Conservation (phyloP, 2,888 invertebrate genomes). For the Hirtodrosophila histrioides region DNA sequence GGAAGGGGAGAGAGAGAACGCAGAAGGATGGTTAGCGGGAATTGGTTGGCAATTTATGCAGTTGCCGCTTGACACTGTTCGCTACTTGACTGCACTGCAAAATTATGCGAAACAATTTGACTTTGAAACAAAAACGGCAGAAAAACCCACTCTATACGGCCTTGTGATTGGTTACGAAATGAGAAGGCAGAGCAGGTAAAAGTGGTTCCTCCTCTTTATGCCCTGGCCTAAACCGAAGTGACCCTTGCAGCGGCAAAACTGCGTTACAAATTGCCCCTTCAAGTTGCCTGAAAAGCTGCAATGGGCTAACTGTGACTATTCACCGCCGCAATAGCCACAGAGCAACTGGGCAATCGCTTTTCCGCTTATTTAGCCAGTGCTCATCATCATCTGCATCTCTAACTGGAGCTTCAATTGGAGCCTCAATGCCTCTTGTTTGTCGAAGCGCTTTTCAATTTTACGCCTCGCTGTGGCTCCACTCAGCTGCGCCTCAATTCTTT, state of each 20-base stretch:
- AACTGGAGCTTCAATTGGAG: constrained; percentile 9
- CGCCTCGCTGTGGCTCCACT: constrained; percentile 68
- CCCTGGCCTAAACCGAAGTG: constrained; percentile 24
- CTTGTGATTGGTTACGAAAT: constrained; percentile 42
- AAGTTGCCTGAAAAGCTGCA: constrained; percentile 19
- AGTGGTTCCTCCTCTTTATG: constrained; percentile 18
- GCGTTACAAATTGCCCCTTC: constrained; percentile 67
- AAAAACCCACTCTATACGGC: constrained; percentile 10
- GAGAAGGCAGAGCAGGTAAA: constrained; percentile 36
- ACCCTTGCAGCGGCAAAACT: constrained; percentile 56
- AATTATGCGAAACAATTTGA: constrained; percentile 75
- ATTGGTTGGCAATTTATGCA: constrained; percentile 56
- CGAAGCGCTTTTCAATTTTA: constrained; percentile 74
- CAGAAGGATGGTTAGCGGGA: constrained; percentile 5
- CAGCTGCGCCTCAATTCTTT: constrained; percentile 51
- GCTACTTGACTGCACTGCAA: constrained; percentile 68
- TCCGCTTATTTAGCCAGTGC: constrained; percentile 63
- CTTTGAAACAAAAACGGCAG: constrained; percentile 60
- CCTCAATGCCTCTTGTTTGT: constrained; percentile 57
- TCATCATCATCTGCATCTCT: constrained; percentile 26
- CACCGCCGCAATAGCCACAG: constrained; percentile 17
- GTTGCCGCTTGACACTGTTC: constrained; percentile 68
- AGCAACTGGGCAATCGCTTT: constrained; percentile 57
- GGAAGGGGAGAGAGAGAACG: neutral
- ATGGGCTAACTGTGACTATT: constrained; percentile 7